Evolutionary conservation across 2,797 vertebrate species (phyloP).

Genomic region (Phrynocephalus guinanensis): DNA sequence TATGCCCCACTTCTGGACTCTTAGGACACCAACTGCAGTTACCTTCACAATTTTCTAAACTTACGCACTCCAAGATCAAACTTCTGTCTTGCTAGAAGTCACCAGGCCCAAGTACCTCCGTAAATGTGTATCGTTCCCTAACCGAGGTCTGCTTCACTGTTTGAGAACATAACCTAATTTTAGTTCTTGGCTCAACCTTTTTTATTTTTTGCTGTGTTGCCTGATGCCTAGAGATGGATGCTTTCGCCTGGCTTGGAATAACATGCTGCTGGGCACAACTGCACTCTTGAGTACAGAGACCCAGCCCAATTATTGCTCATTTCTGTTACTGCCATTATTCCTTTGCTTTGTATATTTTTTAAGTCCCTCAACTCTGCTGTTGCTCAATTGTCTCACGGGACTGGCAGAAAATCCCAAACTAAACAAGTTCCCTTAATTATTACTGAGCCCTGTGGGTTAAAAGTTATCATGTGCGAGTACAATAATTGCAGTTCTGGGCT

Average conservation of each 20-base stretch:
- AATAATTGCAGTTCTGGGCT: constrained; percentile 9
- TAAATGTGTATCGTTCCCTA: neutral
- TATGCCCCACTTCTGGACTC: neutral
- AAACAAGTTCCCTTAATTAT: neutral
- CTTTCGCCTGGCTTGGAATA: neutral
- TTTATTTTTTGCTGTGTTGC: neutral
- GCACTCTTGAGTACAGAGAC: constrained; percentile 10
- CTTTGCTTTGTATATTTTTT: neutral
- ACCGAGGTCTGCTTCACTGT: neutral
- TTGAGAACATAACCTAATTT: neutral
- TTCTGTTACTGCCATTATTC: fast-evolving
- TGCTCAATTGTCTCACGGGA: constrained; percentile 6
- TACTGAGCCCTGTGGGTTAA: constrained; percentile 15
- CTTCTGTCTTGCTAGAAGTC: neutral
- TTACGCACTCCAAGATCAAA: neutral
- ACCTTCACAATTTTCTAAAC: neutral
- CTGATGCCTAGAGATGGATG: neutral
- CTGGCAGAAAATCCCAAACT: neutral
- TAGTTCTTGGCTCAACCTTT: neutral
- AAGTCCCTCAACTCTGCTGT: neutral
- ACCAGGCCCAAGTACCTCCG: neutral
- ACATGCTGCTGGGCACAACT: neutral
- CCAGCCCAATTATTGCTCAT: constrained; percentile 15
- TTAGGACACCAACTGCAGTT: neutral
- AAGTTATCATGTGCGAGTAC: constrained; percentile 17